phyloP scores from a whole-genome alignment of 2,888 invertebrate species.

The Platypus cylindrus region DNA sequence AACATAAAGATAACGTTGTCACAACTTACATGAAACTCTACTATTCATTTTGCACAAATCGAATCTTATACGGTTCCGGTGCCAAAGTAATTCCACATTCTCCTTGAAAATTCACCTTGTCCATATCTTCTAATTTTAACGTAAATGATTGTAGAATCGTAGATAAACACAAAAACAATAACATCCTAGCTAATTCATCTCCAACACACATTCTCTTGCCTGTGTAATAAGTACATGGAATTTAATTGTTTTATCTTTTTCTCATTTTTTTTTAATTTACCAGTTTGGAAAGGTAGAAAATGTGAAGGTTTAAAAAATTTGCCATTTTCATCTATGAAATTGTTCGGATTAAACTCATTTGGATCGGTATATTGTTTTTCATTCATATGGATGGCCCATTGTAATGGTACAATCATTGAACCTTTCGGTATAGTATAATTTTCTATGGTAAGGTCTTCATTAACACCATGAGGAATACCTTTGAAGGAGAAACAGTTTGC shows the following conservation, averaged over 20 bases:
- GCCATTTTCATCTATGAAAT: slow-evolving; percentile 56
- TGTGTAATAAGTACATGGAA: slow-evolving; percentile 27
- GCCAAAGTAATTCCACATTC: slow-evolving; percentile 63
- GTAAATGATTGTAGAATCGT: slow-evolving; percentile 47
- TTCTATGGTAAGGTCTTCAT: slow-evolving; percentile 34
- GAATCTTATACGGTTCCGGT: slow-evolving; percentile 46
- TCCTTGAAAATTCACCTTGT: slow-evolving; percentile 49
- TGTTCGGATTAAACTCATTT: slow-evolving; percentile 50
- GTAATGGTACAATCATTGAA: slow-evolving; percentile 63
- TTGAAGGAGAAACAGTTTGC: slow-evolving; percentile 3
- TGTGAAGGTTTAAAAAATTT: slow-evolving; percentile 48
- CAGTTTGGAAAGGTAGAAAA: slow-evolving; percentile 75
- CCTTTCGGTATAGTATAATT: slow-evolving; percentile 55
- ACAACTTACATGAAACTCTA: too few relatives aligned
- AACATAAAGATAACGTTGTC: too few relatives aligned
- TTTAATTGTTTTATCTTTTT: background rate
- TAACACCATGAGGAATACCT: slow-evolving; percentile 64
- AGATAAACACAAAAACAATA: slow-evolving; percentile 49
- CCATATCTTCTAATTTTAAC: slow-evolving; percentile 30
- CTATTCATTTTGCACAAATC: too few relatives aligned
- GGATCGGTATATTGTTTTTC: slow-evolving; percentile 54
- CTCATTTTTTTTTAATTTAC: slow-evolving; percentile 33
- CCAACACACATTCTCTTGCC: slow-evolving; percentile 79
- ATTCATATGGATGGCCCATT: slow-evolving; percentile 72
- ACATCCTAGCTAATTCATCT: slow-evolving; percentile 68